These are phyloP conservation scores for Agapornis canus DNA, from an alignment of 2,797 vertebrate species.

Conservation along the genomic window DNA sequence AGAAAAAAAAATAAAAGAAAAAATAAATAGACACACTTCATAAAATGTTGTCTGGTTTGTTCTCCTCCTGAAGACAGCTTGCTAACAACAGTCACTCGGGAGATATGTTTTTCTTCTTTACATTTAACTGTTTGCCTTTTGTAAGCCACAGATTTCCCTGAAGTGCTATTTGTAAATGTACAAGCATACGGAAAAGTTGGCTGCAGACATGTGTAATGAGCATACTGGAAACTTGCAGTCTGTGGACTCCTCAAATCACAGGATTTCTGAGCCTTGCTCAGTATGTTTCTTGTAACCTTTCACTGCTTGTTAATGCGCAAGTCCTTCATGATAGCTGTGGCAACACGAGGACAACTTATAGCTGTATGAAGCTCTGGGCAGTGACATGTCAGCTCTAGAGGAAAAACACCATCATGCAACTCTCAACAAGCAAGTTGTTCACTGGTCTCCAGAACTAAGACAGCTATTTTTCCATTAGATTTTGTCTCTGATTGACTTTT, in stretches of 20 bases:
- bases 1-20: background rate
- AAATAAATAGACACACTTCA: background rate
- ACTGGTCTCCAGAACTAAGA: background rate
- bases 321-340: background rate
- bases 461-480: background rate
- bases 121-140: constrained; percentile 28
- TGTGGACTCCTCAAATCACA: background rate
- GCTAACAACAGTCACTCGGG: constrained; percentile 9
- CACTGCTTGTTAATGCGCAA: background rate
- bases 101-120: constrained; percentile 45
- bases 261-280: background rate
- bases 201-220: background rate
- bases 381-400: background rate
- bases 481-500: background rate
- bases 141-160: constrained; percentile 1
- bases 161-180: background rate
- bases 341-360: background rate
- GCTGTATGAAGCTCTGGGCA: background rate
- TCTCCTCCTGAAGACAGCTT: constrained; percentile 2
- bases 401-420: background rate
- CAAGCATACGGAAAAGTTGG: background rate
- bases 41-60: constrained; percentile 4
- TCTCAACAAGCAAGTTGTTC: background rate
- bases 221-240: constrained; percentile 1
- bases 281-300: background rate